A percentile compares a stretch with the other conserved stretches of the same genome.
Conservation (phyloP, 2,888 invertebrate species). For the Archips crataeganus region DNA sequence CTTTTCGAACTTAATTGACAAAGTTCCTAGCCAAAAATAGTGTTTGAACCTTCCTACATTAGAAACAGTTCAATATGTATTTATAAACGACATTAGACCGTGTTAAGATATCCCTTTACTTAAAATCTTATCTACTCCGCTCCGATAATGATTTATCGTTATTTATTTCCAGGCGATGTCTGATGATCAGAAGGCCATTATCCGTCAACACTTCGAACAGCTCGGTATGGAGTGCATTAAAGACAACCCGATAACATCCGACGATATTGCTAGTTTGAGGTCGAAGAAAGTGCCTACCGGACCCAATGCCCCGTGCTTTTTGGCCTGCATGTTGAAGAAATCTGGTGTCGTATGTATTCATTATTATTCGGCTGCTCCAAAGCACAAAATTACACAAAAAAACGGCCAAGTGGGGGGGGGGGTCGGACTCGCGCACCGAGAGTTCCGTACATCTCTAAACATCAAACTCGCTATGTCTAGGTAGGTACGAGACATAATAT, state of each 20-base stretch:
- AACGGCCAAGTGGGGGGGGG: too few species aligned
- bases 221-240: conserved; percentile 66
- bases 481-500: too few species aligned
- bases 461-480: too few species aligned
- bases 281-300: conserved; percentile 61
- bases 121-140: not conserved
- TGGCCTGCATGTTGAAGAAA: conserved; percentile 70
- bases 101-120: not conserved
- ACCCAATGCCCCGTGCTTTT: conserved; percentile 69
- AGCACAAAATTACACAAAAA: not conserved
- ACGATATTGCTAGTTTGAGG: conserved; percentile 63
- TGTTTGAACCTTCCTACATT: too few species aligned
- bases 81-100: too few species aligned
- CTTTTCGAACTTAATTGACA: too few species aligned
- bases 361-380: not conserved
- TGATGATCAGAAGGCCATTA: conserved; percentile 64
- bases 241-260: conserved; percentile 58
- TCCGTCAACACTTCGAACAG: conserved; percentile 66
- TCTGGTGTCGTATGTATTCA: conserved; percentile 67
- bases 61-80: too few species aligned
- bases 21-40: too few species aligned
- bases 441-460: too few species aligned
- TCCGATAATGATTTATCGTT: not conserved
- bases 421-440: too few species aligned
- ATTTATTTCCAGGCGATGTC: conserved; percentile 66